These are phyloP conservation scores for Anguilla megastoma DNA, from an alignment of 2,797 vertebrate species.

Conservation along the genomic window DNA sequence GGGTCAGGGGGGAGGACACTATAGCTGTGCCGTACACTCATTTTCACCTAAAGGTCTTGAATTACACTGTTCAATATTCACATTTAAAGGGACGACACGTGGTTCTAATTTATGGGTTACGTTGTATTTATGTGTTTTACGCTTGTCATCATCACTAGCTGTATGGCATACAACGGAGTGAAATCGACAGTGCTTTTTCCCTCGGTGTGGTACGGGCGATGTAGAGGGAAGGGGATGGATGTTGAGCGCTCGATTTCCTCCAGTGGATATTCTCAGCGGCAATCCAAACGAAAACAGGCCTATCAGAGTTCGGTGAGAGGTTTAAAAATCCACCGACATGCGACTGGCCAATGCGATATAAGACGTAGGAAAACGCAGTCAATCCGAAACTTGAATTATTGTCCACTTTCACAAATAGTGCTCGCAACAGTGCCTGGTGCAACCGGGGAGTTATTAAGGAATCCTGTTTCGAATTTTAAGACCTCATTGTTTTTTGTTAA, in stretches of 20 bases:
- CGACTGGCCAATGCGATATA: slow-evolving; percentile 12
- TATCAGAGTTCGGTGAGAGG: slow-evolving; percentile 44
- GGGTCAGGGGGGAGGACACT: slow-evolving; percentile 46
- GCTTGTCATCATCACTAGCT: not conserved
- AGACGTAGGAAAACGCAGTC: not conserved
- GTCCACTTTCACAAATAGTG: not conserved
- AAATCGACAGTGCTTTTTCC: not conserved
- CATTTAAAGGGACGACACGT: not conserved
- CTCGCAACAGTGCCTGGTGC: not conserved
- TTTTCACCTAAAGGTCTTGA: slow-evolving; percentile 10
- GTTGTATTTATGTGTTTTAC: not conserved
- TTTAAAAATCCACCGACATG: slow-evolving; percentile 37
- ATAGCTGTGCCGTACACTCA: slow-evolving; percentile 40
- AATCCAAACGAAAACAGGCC: slow-evolving; percentile 42
- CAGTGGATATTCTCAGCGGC: slow-evolving; percentile 18
- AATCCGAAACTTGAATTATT: not conserved
- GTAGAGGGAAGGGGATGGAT: slow-evolving; percentile 22
- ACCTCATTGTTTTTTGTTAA: not conserved
- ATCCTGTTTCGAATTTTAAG: not conserved
- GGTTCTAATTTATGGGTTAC: not conserved
- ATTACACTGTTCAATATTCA: slow-evolving; percentile 27
- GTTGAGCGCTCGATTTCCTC: slow-evolving; percentile 21
- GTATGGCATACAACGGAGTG: not conserved
- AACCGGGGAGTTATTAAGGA: not conserved
- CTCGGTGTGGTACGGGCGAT: slow-evolving; percentile 5